phyloP scores from a whole-genome alignment of 2,888 invertebrate genomes.

The Ashinkailepas kermadecensis region DNA sequence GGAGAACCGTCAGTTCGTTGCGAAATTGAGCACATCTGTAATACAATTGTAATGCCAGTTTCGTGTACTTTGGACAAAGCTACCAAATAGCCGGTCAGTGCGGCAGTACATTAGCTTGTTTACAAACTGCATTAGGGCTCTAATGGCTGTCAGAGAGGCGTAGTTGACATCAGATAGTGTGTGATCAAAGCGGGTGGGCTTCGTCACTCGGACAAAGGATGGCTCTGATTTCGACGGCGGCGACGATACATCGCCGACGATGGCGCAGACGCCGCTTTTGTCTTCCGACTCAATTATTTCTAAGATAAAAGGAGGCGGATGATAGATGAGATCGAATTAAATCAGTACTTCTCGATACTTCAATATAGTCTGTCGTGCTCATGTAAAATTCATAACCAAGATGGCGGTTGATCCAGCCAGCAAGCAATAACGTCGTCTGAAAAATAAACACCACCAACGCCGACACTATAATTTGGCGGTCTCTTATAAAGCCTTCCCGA shows the following conservation, averaged over 20 bases:
- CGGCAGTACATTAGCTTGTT: too few species aligned
- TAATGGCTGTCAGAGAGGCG: too few species aligned
- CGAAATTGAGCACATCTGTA: too few species aligned
- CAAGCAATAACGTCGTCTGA: constrained; percentile 14
- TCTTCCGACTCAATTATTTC: constrained; percentile 19
- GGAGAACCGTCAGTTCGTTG: too few species aligned
- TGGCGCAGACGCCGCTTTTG: neutral
- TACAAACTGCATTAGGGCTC: too few species aligned
- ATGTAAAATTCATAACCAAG: constrained; percentile 22
- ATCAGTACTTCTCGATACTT: constrained; percentile 23
- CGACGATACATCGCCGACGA: neutral
- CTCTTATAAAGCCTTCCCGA: neutral
- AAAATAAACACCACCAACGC: constrained; percentile 1
- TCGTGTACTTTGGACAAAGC: too few species aligned
- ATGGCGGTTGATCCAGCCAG: constrained; percentile 6
- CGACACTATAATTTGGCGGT: neutral
- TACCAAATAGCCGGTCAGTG: too few species aligned
- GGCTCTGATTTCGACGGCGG: neutral
- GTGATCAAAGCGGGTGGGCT: too few species aligned
- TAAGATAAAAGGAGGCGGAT: constrained; percentile 22
- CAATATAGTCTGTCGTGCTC: constrained; percentile 21
- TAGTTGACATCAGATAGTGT: too few species aligned
- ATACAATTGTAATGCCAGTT: too few species aligned
- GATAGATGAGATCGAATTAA: constrained; percentile 21
- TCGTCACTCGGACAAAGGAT: too few species aligned